Base-by-base conservation (phyloP, 2,113 vertebrate genomes). In the Syngnathus typhle region DNA sequence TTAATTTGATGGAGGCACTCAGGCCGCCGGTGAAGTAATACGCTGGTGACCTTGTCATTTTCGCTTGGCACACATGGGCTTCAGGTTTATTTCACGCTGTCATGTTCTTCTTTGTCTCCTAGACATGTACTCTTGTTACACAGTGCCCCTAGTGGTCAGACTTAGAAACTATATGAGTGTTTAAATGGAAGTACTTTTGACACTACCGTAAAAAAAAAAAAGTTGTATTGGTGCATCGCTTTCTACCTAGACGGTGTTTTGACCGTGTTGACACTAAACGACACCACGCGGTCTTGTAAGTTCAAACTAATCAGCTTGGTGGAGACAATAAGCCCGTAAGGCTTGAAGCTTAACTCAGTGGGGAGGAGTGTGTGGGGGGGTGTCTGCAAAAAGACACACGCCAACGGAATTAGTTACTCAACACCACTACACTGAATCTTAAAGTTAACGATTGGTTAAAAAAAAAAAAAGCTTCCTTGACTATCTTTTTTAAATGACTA, bases 301-400 rank as follows among this genome's bases (percentile, higher is more conserved):
- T 86, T 79, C 55, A 74, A 82, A 76, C 69, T 84, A 88, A 88
- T 85, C 84, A 83, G 83, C 75, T 80, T 85, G 75, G 27, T 60
- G 63, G 67, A 73, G 70, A 78, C 77, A 77, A 82, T 86, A 83
- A 86, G 82, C 86, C 65, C 65, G 71, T 83, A 84, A 87, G 77
- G 73, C 80, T 65, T 2, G 2, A 60, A 74, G 78, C 84, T 88
- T 77, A 84, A 55, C 64, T 15, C 68, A 72, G 71, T 56, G 27
- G 27, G 63, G 4, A 43, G 41, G 41, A 11, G 41, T 43, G 41
- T 43, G 41, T 59, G 5, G 13, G 10, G 47, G 37, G 23, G 37
- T 8, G 62, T 64, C 70, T 63, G 32, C 64, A 51, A 62, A 66
- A 69, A 65, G 70, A 75, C 56, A 69, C 63, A 71, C 55, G 36